A percentile compares a stretch with the other conserved stretches of the same genome.
Evolutionary conservation across 2,113 vertebrate species (phyloP).

Genomic region (Willisornis vidua): DNA sequence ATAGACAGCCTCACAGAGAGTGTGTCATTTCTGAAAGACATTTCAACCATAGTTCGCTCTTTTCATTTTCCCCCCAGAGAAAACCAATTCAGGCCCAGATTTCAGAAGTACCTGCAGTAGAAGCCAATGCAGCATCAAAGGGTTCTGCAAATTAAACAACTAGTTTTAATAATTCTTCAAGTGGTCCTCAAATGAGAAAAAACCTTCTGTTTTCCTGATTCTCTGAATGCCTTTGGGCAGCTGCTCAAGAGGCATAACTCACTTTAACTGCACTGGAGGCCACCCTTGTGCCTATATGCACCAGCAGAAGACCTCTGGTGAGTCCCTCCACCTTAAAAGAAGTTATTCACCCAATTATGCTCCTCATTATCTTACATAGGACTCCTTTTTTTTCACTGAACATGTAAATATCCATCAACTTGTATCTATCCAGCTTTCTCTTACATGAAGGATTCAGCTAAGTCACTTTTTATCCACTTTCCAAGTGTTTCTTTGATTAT

Average conservation of each 20-base stretch:
- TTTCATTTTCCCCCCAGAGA: neutral
- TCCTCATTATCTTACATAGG: neutral
- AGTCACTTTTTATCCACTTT: neutral
- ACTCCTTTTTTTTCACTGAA: neutral
- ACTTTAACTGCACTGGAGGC: neutral
- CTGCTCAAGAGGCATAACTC: neutral
- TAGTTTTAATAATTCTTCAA: neutral
- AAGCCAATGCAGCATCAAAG: neutral
- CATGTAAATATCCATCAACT: neutral
- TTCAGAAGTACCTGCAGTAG: neutral
- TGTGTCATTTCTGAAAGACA: neutral
- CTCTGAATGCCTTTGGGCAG: neutral
- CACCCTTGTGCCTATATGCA: neutral
- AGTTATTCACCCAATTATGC: neutral
- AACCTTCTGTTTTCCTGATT: neutral
- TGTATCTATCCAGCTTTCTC: neutral
- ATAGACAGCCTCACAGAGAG: neutral
- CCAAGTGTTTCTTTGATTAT: accelerated
- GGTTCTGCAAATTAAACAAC: neutral
- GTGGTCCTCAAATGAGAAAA: neutral
- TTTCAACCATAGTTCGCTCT: neutral
- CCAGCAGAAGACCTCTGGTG: neutral
- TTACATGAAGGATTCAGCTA: neutral
- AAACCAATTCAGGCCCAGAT: neutral
- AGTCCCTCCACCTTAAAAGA: neutral